phyloP scores from a whole-genome alignment of 2,797 vertebrate genomes.

The Phoeniculus purpureus region DNA sequence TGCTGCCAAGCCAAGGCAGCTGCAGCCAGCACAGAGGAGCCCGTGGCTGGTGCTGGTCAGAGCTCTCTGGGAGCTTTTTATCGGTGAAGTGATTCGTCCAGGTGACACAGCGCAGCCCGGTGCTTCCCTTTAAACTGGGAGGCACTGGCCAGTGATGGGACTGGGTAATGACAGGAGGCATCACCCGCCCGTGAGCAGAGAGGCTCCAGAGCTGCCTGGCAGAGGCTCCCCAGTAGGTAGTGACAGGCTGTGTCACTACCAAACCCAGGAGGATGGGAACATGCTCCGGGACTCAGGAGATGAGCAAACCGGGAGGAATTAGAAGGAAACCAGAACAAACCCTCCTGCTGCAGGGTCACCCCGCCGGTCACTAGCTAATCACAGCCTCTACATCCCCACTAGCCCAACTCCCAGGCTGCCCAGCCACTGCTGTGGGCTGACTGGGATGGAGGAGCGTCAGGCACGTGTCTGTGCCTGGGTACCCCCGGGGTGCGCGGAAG shows the following conservation, averaged over 20 bases:
- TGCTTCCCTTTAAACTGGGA: neutral
- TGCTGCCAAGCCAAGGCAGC: neutral
- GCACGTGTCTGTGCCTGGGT: neutral
- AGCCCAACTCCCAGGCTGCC: rapidly evolving
- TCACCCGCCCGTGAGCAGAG: slow-evolving; percentile 17
- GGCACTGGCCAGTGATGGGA: neutral
- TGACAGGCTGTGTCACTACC: slow-evolving; percentile 40
- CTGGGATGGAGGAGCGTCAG: rapidly evolving
- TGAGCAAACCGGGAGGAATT: neutral
- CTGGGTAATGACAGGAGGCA: neutral
- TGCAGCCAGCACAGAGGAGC: neutral
- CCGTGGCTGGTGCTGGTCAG: neutral
- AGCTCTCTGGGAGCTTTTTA: neutral
- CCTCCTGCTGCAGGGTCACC: neutral
- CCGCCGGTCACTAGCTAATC: neutral
- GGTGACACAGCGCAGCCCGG: neutral
- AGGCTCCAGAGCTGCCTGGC: slow-evolving; percentile 3
- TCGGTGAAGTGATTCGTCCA: slow-evolving; percentile 1
- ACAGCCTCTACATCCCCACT: neutral
- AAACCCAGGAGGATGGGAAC: neutral
- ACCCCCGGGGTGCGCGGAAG: neutral
- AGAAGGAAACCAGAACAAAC: neutral
- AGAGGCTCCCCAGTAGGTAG: slow-evolving; percentile 9
- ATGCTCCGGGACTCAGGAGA: neutral
- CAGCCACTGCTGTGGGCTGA: neutral